A percentile compares a stretch with the other conserved stretches of the same genome.
phyloP scores from a whole-genome alignment of 35 echinoderm and acorn worm species.

The Heliocidaris erythrogramma region DNA sequence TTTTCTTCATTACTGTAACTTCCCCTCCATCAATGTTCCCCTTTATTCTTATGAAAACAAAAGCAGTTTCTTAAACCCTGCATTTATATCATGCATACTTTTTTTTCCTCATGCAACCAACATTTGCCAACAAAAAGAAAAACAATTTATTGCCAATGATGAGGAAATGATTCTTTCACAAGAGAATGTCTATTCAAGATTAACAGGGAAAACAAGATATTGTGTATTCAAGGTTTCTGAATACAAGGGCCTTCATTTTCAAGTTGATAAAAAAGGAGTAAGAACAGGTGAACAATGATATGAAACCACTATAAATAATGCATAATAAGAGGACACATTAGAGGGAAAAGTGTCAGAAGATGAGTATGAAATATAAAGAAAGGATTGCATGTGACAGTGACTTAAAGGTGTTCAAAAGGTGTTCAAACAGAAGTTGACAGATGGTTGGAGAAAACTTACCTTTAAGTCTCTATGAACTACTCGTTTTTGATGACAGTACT shows the following conservation, averaged over 20 bases:
- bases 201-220: neutral
- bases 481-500: slow-evolving; percentile 98
- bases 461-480: slow-evolving; percentile 98
- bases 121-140: neutral
- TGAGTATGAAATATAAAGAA: neutral
- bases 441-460: slow-evolving; percentile 48
- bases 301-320: neutral
- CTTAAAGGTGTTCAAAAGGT: no score
- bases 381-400: no score
- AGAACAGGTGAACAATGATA: neutral
- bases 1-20: neutral
- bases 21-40: neutral
- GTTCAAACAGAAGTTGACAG: neutral
- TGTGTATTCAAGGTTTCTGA: no score
- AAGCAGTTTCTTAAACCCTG: neutral
- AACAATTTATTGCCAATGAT: neutral
- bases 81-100: neutral
- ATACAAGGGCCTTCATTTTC: no score
- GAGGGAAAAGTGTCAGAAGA: neutral
- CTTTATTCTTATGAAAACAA: neutral
- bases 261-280: neutral
- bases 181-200: neutral
- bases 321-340: neutral
- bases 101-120: neutral
- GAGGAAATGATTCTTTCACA: neutral